Evolutionary conservation across 2,888 invertebrate species (phyloP), one percentile per base, ranked within the genome.

Genomic region (Drosophila rellima): DNA sequence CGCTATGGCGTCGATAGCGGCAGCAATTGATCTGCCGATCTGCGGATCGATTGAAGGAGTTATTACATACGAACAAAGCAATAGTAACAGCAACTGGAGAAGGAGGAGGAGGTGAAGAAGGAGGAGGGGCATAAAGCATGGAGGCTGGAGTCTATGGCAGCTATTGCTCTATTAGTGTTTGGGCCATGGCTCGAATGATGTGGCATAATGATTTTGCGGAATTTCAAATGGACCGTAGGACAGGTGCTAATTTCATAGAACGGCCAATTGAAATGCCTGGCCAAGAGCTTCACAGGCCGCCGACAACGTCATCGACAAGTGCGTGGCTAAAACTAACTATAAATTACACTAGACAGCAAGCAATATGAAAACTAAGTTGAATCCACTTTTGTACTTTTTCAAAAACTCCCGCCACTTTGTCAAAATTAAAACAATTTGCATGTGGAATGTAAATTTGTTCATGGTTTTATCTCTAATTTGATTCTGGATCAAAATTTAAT

Each of bases 211-310:
- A 90, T 91, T 90, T 89, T 83, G 89, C 89, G 80, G 87, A 91
- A 89, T 89, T 91, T 85, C 81, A 89, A 88, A 80, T 88, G 80
- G 88, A 82, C 85, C 85, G 82, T 79, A 86, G 82, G 86, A 89
- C 90, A 90, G 90, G 91, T 91, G 91, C 89, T 91, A 91, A 91
- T 90, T 88, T 88, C 82, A 80, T 84, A 87, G 85, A 89, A 89
- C 89, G 79, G 83, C 88, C 84, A 84, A 84, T 88, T 88, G 84
- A 84, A 88, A 88, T 88, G 69, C 87, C 84, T 59, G 55, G 66
- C 60, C 71, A 56, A 64, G 59, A 77, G 71, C 82, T 70, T 84
- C 83, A 74, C 45, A 84, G 60, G 83, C 78, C 52, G 83, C 88
- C 88, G 88, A 75, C 74, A 71, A 37, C 50, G 42, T 40, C 61